A percentile compares a stretch with the other conserved stretches of the same genome.
Evolutionary conservation across 1,140 invertebrate species (phyloP).

Genomic region (Drosophila sproati): DNA sequence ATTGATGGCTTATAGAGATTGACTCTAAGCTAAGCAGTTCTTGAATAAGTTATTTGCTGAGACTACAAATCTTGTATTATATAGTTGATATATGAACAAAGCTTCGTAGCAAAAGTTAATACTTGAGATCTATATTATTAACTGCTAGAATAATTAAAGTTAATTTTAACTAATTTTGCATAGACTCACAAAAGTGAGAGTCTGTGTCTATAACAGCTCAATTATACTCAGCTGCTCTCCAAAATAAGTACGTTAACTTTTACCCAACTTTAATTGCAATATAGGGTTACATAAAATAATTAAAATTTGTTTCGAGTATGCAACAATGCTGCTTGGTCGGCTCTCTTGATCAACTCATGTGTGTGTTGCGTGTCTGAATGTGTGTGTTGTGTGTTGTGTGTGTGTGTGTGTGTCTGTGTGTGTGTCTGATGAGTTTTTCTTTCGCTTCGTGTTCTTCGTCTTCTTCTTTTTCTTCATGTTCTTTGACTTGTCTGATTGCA

Average conservation of each 20-base stretch:
- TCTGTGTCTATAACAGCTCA: background rate
- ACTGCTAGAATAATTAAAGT: background rate
- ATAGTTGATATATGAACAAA: no score
- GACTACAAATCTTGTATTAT: no score
- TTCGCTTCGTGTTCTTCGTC: background rate
- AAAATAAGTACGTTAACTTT: constrained; percentile 2
- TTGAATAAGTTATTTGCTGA: background rate
- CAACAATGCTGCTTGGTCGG: constrained; percentile 11
- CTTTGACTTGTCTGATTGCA: constrained; percentile 15
- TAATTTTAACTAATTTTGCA: background rate
- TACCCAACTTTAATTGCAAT: constrained; percentile 11
- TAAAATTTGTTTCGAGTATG: background rate
- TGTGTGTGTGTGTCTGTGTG: background rate
- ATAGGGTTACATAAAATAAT: constrained; percentile 33
- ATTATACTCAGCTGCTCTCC: constrained; percentile 1
- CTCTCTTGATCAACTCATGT: constrained; percentile 11
- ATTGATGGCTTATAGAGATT: constrained; percentile 16
- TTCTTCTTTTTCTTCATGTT: background rate
- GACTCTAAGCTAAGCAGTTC: background rate
- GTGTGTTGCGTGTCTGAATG: background rate
- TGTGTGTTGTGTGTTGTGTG: background rate
- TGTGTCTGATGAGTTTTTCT: background rate
- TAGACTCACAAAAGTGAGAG: background rate
- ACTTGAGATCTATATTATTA: no score
- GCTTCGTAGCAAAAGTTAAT: no score